Percentiles rank a stretch among this genome's conserved stretches.
Evolutionary conservation across 2,113 vertebrate genomes (phyloP).

Genomic region (Ochotona curzoniae): DNA sequence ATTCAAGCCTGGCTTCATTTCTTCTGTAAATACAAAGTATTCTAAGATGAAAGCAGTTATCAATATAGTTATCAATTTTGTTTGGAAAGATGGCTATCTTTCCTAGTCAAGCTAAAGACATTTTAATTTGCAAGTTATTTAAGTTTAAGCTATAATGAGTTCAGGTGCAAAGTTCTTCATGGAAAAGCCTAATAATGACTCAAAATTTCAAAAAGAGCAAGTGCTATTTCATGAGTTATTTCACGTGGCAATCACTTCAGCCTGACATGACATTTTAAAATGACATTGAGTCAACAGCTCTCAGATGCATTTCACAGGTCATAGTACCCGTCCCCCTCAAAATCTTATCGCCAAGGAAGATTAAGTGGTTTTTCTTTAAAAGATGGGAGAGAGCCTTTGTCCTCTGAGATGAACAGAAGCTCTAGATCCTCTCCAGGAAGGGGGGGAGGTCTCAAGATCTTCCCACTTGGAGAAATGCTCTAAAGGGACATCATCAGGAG

Average conservation of each 20-base stretch:
- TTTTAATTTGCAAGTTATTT: not conserved
- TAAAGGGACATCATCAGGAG: not conserved
- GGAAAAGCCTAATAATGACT: not conserved
- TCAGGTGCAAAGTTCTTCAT: constrained; percentile 11
- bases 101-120: not conserved
- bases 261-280: not conserved
- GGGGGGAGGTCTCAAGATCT: too few species aligned
- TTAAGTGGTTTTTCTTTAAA: not conserved
- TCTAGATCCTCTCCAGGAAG: too few species aligned
- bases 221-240: not conserved
- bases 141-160: not conserved
- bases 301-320: not conserved
- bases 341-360: not conserved
- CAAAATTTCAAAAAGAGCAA: not conserved
- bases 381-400: not conserved
- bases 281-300: not conserved
- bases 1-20: not conserved
- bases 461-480: not conserved
- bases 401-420: not conserved
- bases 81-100: not conserved
- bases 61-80: not conserved
- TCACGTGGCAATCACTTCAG: not conserved
- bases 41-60: not conserved
- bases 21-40: not conserved
- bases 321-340: not conserved